A percentile compares a stretch with the other conserved stretches of the same genome.
Evolutionary conservation across 2,797 vertebrate species (phyloP).

Genomic region (Staurois parvus): DNA sequence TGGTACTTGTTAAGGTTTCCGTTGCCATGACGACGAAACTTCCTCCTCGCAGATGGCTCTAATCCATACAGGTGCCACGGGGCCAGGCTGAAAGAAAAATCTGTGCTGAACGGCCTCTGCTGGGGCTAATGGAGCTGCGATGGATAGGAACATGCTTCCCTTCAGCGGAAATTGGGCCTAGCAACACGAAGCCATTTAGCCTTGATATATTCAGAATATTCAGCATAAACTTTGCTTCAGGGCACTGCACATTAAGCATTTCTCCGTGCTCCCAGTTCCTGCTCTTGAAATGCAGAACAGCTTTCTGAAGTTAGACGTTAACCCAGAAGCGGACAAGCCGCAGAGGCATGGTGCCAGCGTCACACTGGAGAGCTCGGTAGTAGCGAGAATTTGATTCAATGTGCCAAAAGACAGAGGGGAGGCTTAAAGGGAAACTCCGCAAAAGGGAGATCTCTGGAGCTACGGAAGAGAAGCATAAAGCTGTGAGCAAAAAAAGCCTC

Average conservation of each 20-base stretch:
- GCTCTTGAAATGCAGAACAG: conserved; percentile 45
- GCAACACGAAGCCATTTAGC: conserved; percentile 52
- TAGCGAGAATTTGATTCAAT: neutral
- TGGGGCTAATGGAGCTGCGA: conserved; percentile 62
- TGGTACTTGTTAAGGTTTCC: neutral
- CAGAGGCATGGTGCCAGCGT: conserved; percentile 9
- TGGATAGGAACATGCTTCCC: conserved; percentile 66
- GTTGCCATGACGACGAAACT: conserved; percentile 56
- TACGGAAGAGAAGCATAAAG: too few species aligned
- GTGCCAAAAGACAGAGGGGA: neutral
- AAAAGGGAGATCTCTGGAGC: too few species aligned
- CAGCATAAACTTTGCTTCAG: conserved; percentile 60
- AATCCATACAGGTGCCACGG: conserved; percentile 64
- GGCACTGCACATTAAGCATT: conserved; percentile 57
- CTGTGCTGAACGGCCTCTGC: conserved; percentile 55
- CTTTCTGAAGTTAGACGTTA: conserved; percentile 29
- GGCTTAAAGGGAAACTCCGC: too few species aligned
- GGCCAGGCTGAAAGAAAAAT: conserved; percentile 33
- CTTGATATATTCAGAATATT: conserved; percentile 66
- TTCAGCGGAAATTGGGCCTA: conserved; percentile 69
- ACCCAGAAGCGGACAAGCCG: conserved; percentile 34
- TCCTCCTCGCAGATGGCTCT: conserved; percentile 63
- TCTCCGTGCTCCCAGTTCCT: conserved; percentile 63
- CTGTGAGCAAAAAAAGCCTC: too few species aligned
- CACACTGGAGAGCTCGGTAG: neutral